Evolutionary conservation across 2,113 vertebrate species (phyloP).

Genomic region (Mirza zaza): DNA sequence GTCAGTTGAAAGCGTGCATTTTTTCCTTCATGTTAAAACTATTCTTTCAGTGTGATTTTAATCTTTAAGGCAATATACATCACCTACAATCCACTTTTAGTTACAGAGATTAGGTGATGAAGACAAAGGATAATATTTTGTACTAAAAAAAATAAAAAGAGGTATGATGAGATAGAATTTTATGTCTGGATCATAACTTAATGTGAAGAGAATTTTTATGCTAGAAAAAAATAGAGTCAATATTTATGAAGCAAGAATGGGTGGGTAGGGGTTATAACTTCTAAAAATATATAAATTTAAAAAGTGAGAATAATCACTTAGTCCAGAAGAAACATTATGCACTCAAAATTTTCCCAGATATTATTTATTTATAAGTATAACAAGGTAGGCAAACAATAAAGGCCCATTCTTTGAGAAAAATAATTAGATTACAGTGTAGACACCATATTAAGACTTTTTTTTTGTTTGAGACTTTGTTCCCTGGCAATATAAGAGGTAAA

Average conservation of each 20-base stretch:
- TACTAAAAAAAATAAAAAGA: not conserved
- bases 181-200: not conserved
- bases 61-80: not conserved
- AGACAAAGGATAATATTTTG: not conserved
- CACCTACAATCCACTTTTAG: not conserved
- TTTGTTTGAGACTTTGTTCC: not conserved
- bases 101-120: not conserved
- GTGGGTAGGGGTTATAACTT: not conserved
- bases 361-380: not conserved
- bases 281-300: not conserved
- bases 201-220: not conserved
- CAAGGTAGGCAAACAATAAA: not conserved
- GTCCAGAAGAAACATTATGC: not conserved
- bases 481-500: not conserved
- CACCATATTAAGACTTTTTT: not conserved
- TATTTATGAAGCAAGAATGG: slow-evolving; percentile 12
- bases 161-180: not conserved
- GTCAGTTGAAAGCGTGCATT: not conserved
- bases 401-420: not conserved
- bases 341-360: not conserved
- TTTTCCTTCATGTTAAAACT: not conserved
- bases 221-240: not conserved
- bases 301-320: not conserved
- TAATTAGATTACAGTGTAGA: not conserved
- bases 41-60: not conserved